Evolutionary conservation across 2,888 invertebrate genomes (phyloP).

Genomic region (Chrysotoxum bicinctum): DNA sequence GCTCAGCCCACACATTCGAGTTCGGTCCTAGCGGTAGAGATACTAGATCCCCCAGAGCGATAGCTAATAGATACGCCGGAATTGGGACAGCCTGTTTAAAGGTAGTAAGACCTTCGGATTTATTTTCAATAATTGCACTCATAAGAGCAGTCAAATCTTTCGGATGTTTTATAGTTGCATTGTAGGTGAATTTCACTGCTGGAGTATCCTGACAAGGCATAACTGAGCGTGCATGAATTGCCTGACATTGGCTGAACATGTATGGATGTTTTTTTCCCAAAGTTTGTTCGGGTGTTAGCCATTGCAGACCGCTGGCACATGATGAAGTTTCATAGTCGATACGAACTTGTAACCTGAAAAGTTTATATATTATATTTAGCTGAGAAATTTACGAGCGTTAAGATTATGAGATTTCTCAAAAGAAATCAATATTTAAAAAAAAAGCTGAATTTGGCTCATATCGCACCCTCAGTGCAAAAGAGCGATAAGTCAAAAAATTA

Average conservation of each 20-base stretch:
- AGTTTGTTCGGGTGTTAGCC: slow-evolving; percentile 93
- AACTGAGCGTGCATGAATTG: slow-evolving; percentile 94
- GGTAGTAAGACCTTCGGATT: slow-evolving; percentile 81
- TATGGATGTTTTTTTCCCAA: slow-evolving; percentile 93
- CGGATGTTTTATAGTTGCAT: slow-evolving; percentile 88
- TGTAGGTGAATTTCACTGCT: slow-evolving; percentile 92
- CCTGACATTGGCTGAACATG: slow-evolving; percentile 92
- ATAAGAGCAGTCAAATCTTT: slow-evolving; percentile 90
- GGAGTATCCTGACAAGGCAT: slow-evolving; percentile 97
- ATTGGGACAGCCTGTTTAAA: slow-evolving; percentile 92
- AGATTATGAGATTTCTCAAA: too few species aligned
- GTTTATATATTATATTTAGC: neutral
- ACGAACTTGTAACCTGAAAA: slow-evolving; percentile 77
- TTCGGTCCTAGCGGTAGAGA: slow-evolving; percentile 88
- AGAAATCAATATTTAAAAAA: too few species aligned
- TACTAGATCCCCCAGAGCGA: slow-evolving; percentile 92
- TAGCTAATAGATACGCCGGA: slow-evolving; percentile 94
- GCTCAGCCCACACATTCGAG: slow-evolving; percentile 94
- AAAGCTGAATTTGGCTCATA: too few species aligned
- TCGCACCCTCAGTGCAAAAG: too few species aligned
- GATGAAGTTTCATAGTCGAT: slow-evolving; percentile 90
- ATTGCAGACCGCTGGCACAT: slow-evolving; percentile 92
- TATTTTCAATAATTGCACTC: slow-evolving; percentile 88
- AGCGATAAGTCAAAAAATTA: too few species aligned
- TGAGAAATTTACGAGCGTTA: neutral